Base-by-base conservation (phyloP, 2,113 vertebrate species). In the Colaptes auratus region DNA sequence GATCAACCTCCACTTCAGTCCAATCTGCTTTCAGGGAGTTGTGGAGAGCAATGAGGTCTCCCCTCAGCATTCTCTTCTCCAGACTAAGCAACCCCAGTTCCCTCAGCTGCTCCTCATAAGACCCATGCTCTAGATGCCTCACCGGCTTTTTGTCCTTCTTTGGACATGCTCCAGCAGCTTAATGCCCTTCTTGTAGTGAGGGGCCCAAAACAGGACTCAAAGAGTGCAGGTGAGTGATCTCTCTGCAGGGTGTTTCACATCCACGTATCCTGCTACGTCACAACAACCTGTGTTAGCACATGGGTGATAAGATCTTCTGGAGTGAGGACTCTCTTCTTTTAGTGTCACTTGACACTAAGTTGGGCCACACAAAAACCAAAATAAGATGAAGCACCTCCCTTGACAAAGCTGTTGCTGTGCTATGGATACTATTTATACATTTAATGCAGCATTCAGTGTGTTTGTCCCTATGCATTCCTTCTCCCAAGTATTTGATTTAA, bases 361-460 rank as follows among this genome's bases (percentile, higher is more conserved):
- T 56, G 10, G 25, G 33, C 21, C 19, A 53, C 84, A 61, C 14
- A 75, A 66, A 72, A 21, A 48, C 56, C 71, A 78, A 36, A 42
- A 17, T 42, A 35, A 66, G 56, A 28, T 63, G 58, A 20, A 33
- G 30, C 13, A 25, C 42, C 55, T 86, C 16, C n/a, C 46, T 67
- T 28, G 20, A 67, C 10, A 31, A 30, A 5, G n/a, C 46, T 77
- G 10, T 67, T 82, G 63, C n/a, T 15, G 31, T 31, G 39, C 35
- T 44, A 5, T 21, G 15, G 60, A 69, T 78, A 33, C 31, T 60
- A 18, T 69, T 94, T 78, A 44, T 87, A 6, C 23, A 11, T 56
- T 58, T 44, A 56, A 24, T 27, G 77, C 17, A 33, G 0, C 0
- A 0, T 35, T 80, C 27, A 20, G 31, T 56, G 19, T 72, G 11